Percentiles rank a stretch among this genome's conserved stretches.
Evolutionary conservation across 2,797 vertebrate genomes (phyloP).

Genomic region (Onychomys torridus): DNA sequence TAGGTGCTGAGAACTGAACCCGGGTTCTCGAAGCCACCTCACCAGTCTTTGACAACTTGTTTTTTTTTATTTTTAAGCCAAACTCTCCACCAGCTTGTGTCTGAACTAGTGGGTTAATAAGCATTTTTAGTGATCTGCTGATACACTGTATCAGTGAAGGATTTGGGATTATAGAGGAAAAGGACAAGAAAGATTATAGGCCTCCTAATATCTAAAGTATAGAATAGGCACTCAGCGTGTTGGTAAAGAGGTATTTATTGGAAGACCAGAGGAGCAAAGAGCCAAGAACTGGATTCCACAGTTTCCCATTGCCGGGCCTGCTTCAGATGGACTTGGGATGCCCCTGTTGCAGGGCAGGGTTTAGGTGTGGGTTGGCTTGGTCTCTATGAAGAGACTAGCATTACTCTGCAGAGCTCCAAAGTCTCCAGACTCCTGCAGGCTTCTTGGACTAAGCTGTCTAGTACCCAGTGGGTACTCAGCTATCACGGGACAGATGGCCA

Average conservation of each 20-base stretch:
- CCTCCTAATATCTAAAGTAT: not conserved
- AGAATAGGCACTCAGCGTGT: not conserved
- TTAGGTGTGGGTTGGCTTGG: not conserved
- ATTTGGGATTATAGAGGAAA: not conserved
- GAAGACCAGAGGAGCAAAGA: not conserved
- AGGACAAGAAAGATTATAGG: not conserved
- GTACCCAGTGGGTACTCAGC: not conserved
- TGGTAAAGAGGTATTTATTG: not conserved
- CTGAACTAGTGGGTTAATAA: not conserved
- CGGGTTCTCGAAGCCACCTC: too few relatives aligned
- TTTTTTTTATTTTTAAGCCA: not conserved
- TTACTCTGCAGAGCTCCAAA: not conserved
- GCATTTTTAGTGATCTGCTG: not conserved
- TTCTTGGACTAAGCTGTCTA: not conserved
- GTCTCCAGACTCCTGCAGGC: not conserved
- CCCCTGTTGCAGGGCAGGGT: not conserved
- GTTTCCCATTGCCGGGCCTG: not conserved
- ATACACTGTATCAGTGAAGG: not conserved
- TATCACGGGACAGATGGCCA: not conserved
- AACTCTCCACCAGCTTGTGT: not conserved
- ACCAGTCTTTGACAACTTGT: not conserved
- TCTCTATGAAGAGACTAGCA: not conserved
- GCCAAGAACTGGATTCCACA: not conserved
- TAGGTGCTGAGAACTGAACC: not conserved
- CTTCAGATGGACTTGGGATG: not conserved